Evolutionary conservation across 2,113 vertebrate genomes (phyloP), one percentile per base, ranked within the genome.

Genomic region (Electrona antarctica): DNA sequence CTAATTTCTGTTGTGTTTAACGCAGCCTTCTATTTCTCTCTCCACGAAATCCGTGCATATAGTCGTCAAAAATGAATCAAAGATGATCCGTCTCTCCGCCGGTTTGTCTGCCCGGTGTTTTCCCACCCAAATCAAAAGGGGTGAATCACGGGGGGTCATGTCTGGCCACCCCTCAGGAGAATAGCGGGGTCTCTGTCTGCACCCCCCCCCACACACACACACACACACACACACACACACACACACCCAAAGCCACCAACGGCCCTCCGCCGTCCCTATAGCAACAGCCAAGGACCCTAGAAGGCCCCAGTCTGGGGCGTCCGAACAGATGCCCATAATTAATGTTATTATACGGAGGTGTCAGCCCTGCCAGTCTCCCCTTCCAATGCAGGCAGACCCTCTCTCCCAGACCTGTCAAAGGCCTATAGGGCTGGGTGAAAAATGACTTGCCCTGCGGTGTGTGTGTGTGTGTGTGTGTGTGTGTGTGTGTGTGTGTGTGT

Each of bases 91-190:
- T 80, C 69, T 71, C 74, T 71, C 64, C 81, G 76, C 74, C 84
- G 82, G 77, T 70, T 15, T 86, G 76, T 66, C 76, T 86, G 76
- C 81, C 89, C 63, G 8, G 76, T 73, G 74, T 78, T 89, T 21
- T 92, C 89, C 89, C 87, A 91, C 86, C 88, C 87, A 84, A 90
- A 90, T 91, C 88, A 88, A 89, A 92, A 90, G 83, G 58, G 83
- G 77, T n/a, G 80, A 84, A 80, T 87, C 66, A 73, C 75, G 73
- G 80, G 83, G 89, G 90, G 82, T 90, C 89, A 90, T 87, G 92
- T 91, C 92, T 92, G 92, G 91, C 84, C 89, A 90, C 88, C 89
- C 85, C 92, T 89, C 91, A 77, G 78, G 92, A 91, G 91, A 92
- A 88, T 84, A 88, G 84, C 73, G 66, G 79, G 87, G 87, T 91